Evolutionary conservation across 2,797 vertebrate genomes (phyloP).

Genomic region (Chiloscyllium punctatum): DNA sequence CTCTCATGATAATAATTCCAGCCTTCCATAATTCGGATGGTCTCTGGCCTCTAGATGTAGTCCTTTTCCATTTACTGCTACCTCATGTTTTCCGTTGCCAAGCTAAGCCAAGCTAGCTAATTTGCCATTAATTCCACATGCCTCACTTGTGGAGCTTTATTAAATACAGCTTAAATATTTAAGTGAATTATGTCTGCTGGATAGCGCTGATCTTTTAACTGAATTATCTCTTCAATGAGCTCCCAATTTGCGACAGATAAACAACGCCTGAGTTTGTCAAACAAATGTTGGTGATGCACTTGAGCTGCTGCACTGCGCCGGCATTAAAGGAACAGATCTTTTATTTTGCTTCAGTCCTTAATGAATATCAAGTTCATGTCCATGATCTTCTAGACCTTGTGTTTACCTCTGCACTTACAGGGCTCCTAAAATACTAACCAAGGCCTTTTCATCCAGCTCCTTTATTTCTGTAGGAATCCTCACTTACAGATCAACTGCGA

Average conservation of each 20-base stretch:
- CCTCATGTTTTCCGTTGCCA: background rate
- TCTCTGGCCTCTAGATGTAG: background rate
- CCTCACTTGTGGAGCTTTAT: background rate
- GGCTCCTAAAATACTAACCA: constrained; percentile 22
- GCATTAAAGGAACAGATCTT: background rate
- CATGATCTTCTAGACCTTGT: background rate
- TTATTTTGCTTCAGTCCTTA: background rate
- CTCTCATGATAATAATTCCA: background rate
- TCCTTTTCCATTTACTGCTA: background rate
- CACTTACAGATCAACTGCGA: background rate
- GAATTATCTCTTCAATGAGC: background rate
- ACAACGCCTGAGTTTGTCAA: background rate
- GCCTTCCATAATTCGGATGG: background rate
- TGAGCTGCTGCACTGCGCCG: background rate
- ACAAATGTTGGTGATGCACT: background rate
- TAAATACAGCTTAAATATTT: background rate
- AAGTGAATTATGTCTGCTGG: background rate
- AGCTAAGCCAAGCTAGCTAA: background rate
- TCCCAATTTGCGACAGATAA: background rate
- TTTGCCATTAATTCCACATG: background rate
- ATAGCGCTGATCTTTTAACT: background rate
- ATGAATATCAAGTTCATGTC: background rate
- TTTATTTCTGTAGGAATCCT: background rate
- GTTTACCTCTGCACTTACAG: background rate
- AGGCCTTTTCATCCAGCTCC: background rate